Percentiles rank a stretch among this genome's conserved stretches.
Conservation (phyloP, 2,888 invertebrate species). For the Euclidia mi region DNA sequence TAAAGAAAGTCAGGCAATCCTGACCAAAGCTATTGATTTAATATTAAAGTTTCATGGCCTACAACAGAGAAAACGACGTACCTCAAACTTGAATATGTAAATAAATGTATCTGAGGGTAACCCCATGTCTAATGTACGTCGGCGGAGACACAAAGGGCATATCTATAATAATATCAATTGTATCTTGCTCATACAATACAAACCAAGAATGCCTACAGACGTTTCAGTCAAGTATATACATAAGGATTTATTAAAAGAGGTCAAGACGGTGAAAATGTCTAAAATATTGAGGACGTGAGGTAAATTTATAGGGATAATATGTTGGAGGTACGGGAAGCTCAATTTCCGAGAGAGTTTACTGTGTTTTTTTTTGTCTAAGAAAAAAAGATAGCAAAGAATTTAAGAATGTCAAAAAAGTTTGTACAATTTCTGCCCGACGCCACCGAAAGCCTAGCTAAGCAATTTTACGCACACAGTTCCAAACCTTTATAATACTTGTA, state of each 20-base stretch:
- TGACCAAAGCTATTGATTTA: no score
- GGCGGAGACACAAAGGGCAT: conserved; percentile 37
- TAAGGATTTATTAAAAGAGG: conserved; percentile 85
- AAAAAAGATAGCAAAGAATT: conserved; percentile 68
- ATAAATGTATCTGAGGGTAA: conserved; percentile 45
- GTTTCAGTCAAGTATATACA: conserved; percentile 63
- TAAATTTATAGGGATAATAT: conserved; percentile 88
- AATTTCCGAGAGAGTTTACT: conserved; percentile 80
- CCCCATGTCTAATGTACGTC: conserved; percentile 40
- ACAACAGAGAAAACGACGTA: background rate
- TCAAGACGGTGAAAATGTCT: conserved; percentile 84
- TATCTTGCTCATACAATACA: conserved; percentile 51
- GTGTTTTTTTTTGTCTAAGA: conserved; percentile 77
- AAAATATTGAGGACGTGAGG: conserved; percentile 87
- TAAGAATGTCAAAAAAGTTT: conserved; percentile 58
- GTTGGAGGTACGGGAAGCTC: conserved; percentile 80
- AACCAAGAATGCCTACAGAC: conserved; percentile 45
- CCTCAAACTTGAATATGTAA: conserved; percentile 35
- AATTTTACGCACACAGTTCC: conserved; percentile 19
- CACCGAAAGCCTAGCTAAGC: conserved; percentile 35
- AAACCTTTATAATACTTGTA: no score
- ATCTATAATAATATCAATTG: conserved; percentile 54
- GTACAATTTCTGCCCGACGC: conserved; percentile 46
- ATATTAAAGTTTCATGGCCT: no score
- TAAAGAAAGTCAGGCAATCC: no score